phyloP scores from a whole-genome alignment of 2,113 vertebrate genomes.

The Clupea harengus region DNA sequence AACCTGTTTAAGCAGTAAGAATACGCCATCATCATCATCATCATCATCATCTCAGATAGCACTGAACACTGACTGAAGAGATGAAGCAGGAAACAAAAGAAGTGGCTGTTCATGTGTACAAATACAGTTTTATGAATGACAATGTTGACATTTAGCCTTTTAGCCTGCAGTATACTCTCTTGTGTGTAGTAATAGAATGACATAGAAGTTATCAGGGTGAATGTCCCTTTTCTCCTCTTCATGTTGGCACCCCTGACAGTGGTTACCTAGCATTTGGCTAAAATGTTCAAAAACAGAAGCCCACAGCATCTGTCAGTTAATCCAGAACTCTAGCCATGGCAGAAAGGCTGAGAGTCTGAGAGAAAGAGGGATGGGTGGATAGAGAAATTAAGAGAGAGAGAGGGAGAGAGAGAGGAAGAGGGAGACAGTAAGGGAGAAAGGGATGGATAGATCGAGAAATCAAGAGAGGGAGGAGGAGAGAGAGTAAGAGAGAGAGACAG shows the following conservation, averaged over 20 bases:
- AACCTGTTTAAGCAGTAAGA: neutral
- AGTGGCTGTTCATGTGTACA: neutral
- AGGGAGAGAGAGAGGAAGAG: neutral
- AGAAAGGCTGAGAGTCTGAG: neutral
- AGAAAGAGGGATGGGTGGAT: neutral
- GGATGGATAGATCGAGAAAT: no score
- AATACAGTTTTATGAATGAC: neutral
- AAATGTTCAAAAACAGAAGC: neutral
- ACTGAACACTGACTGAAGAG: neutral
- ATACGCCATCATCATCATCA: neutral
- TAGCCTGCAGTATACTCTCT: neutral
- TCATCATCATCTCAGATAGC: neutral
- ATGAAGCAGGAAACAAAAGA: neutral
- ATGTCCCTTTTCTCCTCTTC: neutral
- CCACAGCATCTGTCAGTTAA: neutral
- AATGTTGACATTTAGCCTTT: neutral
- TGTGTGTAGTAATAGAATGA: neutral
- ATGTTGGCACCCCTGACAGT: neutral
- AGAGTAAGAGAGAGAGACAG: neutral
- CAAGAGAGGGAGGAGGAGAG: neutral
- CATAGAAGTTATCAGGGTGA: neutral
- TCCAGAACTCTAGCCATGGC: neutral
- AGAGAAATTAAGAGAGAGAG: neutral
- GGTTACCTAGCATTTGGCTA: neutral
- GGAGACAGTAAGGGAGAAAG: neutral